A percentile compares a stretch with the other conserved stretches of the same genome.
These are phyloP conservation scores for Drosophila subquinaria DNA, from an alignment of 2,888 invertebrate genomes.

Conservation along the genomic window DNA sequence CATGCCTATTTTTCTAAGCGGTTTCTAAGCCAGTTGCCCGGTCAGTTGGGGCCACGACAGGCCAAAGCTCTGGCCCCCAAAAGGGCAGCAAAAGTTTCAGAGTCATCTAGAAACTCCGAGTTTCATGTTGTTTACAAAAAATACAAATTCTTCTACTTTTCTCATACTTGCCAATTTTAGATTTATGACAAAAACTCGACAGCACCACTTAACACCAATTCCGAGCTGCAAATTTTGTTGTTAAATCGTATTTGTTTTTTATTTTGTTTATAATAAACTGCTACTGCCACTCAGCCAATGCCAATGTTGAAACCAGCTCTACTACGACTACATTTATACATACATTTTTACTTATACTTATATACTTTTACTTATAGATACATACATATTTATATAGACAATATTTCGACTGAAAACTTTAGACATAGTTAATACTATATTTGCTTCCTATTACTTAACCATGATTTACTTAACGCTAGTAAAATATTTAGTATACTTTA, in stretches of 20 bases:
- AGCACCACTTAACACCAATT: conserved; percentile 62
- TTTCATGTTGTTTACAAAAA: conserved; percentile 4
- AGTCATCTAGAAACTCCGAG: conserved; percentile 33
- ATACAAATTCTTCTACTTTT: not conserved
- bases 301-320: conserved; percentile 47
- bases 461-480: conserved; percentile 2
- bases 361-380: conserved; percentile 6
- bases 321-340: not conserved
- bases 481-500: conserved; percentile 3
- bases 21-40: conserved; percentile 59
- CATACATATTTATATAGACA: not conserved
- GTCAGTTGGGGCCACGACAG: conserved; percentile 62
- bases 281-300: conserved; percentile 35
- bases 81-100: conserved; percentile 52
- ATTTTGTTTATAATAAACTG: conserved; percentile 30
- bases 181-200: conserved; percentile 41
- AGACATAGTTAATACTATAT: conserved; percentile 4
- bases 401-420: conserved; percentile 26
- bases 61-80: conserved; percentile 37
- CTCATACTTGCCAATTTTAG: conserved; percentile 39
- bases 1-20: conserved; percentile 47
- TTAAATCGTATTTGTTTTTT: conserved; percentile 10
- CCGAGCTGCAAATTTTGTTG: conserved; percentile 36
- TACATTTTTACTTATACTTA: not conserved
- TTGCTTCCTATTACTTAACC: conserved; percentile 1